phyloP scores from a whole-genome alignment of 2,797 vertebrate genomes.

The Bradypodion pumilum region DNA sequence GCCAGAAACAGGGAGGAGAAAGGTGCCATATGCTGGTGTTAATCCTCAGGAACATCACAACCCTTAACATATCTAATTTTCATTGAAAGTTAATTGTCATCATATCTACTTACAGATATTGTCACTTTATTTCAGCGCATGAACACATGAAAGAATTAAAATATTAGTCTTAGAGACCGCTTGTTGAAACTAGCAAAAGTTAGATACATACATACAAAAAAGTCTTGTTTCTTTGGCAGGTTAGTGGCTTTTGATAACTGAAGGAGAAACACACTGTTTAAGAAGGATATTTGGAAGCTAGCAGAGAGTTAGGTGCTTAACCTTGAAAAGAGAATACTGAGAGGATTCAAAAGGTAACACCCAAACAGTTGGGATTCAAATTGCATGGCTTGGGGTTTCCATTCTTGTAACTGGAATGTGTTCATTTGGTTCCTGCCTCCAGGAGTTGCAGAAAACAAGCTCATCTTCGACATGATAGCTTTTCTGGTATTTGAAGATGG shows the following conservation, averaged over 20 bases:
- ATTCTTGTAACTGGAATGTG: too few relatives aligned
- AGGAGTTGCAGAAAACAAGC: too few relatives aligned
- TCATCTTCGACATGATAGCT: too few relatives aligned
- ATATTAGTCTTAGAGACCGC: not conserved
- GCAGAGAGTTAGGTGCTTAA: too few relatives aligned
- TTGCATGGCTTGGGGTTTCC: too few relatives aligned
- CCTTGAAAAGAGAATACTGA: too few relatives aligned
- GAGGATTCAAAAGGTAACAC: too few relatives aligned
- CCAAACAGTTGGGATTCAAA: too few relatives aligned
- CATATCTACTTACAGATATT: not conserved
- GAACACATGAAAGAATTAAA: not conserved
- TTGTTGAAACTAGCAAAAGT: not conserved
- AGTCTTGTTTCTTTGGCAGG: not conserved
- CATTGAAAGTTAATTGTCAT: conserved; percentile 44
- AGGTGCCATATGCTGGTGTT: conserved; percentile 64
- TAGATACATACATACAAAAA: not conserved
- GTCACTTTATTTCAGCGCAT: not conserved
- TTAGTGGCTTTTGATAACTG: not conserved
- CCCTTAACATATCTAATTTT: conserved; percentile 49
- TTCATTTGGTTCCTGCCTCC: too few relatives aligned
- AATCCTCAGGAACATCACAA: conserved; percentile 51
- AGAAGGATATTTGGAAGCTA: too few relatives aligned
- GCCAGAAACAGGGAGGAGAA: conserved; percentile 60
- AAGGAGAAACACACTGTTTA: too few relatives aligned
- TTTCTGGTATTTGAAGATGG: too few relatives aligned